Percentiles rank a stretch among this genome's conserved stretches.
These are phyloP conservation scores for Oligia strigilis DNA, from an alignment of 2,888 invertebrate species.

Conservation along the genomic window DNA sequence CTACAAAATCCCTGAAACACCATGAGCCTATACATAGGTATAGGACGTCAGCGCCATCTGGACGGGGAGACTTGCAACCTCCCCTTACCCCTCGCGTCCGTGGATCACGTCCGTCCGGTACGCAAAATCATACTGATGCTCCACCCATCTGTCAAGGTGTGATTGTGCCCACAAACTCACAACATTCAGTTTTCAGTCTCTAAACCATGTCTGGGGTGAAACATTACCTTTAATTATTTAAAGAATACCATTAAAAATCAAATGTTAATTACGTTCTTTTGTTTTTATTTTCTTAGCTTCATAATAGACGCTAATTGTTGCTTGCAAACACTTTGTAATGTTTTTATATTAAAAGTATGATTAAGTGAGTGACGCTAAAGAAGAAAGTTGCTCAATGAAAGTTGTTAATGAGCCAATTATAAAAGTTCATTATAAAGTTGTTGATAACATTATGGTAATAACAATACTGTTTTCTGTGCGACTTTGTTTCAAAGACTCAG, in stretches of 20 bases:
- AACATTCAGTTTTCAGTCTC: background rate
- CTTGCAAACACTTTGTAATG: slow-evolving; percentile 20
- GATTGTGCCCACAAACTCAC: background rate
- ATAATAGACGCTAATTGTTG: slow-evolving; percentile 25
- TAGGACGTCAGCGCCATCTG: too few relatives aligned
- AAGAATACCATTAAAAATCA: background rate
- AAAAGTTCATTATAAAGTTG: slow-evolving; percentile 40
- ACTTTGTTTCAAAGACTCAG: slow-evolving; percentile 23
- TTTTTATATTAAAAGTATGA: slow-evolving; percentile 39
- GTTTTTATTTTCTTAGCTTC: background rate
- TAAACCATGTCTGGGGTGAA: background rate
- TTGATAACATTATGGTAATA: slow-evolving; percentile 36
- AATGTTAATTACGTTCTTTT: background rate
- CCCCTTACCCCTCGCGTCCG: too few relatives aligned
- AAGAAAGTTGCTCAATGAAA: slow-evolving; percentile 30
- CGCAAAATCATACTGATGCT: background rate
- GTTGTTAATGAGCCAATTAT: slow-evolving; percentile 49
- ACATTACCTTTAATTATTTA: background rate
- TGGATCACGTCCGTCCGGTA: too few relatives aligned
- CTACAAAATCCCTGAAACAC: too few relatives aligned
- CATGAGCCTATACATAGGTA: too few relatives aligned
- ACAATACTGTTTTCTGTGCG: slow-evolving; percentile 16
- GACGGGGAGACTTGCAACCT: too few relatives aligned
- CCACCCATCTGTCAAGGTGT: background rate
- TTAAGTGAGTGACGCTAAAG: slow-evolving; percentile 31